Percentiles rank a stretch among this genome's conserved stretches.
Conservation (phyloP, 2,797 vertebrate genomes). For the Lycodopsis pacificus region DNA sequence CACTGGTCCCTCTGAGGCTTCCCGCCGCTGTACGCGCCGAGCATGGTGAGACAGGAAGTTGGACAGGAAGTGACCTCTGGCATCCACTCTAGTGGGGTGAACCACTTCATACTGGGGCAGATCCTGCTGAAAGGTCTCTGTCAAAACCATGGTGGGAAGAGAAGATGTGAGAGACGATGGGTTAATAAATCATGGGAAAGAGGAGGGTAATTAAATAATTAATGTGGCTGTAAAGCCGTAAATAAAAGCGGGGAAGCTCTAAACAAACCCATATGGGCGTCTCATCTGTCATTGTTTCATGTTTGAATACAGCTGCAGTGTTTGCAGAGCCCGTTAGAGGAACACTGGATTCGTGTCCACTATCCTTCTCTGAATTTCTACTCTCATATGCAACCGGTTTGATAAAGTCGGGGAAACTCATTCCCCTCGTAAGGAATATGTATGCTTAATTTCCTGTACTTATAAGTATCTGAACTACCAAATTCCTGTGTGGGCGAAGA, state of each 20-base stretch:
- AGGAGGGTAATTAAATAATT: constrained; percentile 34
- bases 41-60: constrained; percentile 88
- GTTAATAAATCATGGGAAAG: constrained; percentile 47
- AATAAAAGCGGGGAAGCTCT: constrained; percentile 39
- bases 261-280: constrained; percentile 46
- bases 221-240: constrained; percentile 34
- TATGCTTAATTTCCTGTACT: constrained; percentile 10
- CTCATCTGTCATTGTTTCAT: constrained; percentile 21
- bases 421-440: background rate
- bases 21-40: constrained; percentile 85
- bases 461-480: background rate
- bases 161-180: constrained; percentile 43
- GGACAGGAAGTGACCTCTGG: constrained; percentile 91
- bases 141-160: constrained; percentile 40
- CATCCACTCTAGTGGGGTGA: constrained; percentile 90
- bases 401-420: constrained; percentile 12
- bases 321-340: background rate
- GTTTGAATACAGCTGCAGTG: constrained; percentile 9
- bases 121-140: constrained; percentile 67
- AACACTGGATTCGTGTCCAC: background rate
- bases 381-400: constrained; percentile 9
- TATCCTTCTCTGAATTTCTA: background rate
- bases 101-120: constrained; percentile 87
- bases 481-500: background rate
- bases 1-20: constrained; percentile 61